Evolutionary conservation across 1,140 invertebrate genomes (phyloP), one percentile per base, ranked within the genome.

Genomic region (Atopsyche davidsoni): DNA sequence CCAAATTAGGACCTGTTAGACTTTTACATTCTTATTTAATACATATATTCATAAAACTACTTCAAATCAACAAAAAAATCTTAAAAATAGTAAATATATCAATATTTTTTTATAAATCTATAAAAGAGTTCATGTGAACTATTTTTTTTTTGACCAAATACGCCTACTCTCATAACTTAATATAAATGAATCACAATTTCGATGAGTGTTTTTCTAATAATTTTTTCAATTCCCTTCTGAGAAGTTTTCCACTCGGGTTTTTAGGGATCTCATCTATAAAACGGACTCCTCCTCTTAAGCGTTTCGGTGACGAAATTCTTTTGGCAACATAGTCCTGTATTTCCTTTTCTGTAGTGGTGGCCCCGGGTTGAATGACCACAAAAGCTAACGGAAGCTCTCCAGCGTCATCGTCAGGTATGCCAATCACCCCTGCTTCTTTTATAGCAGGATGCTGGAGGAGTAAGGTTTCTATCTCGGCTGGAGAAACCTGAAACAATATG

Each of bases 381-480:
- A 80, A 84, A 0, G 79, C 82, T 41, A 78, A 58, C 1, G 86
- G 85, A 1, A 84, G 63, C 65, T 90, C 86, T 0, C 85, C 86
- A 38, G 71, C 71, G 21, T 62, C 64, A 22, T 75, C 75, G 61
- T 89, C 75, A 2, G 82, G 79, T 13, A 86, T 67, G 1, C 88
- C 88, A 53, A 90, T 75, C 0, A 92, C 87, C 18, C 81, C 86
- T 3, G 77, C 83, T 63, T 91, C 87, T 46, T 70, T 70, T 24
- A 92, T 75, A 42, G 69, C 72, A 4, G 79, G 75, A 64, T 89
- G 77, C 24, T 76, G 76, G 2, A 86, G 61, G 10, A 92, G 67
- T n/a, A 91, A 52, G 32, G 79, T 79, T 69, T 92, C 88, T 51
- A 92, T 68, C 68, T 91, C 86, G 1, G 87, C 83, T 50, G 88